Conservation (phyloP, 2,797 vertebrate species). For the Pangasius mekongensis region DNA sequence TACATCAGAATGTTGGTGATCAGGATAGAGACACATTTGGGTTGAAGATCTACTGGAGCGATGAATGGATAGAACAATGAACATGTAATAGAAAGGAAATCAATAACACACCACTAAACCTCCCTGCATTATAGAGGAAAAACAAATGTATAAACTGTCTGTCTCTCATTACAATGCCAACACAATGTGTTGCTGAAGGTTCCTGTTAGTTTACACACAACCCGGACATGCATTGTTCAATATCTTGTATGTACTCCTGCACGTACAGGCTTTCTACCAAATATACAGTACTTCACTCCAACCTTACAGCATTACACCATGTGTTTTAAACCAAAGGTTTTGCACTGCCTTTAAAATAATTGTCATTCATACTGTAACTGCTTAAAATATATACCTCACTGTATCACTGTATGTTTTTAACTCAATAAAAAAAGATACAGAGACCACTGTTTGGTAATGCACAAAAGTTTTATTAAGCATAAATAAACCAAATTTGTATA, state of each 20-base stretch:
- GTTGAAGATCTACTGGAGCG: background rate
- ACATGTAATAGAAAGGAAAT: conserved; percentile 18
- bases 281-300: background rate
- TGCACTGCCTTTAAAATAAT: background rate
- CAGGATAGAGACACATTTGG: conserved; percentile 70
- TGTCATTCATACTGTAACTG: background rate
- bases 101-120: conserved; percentile 21
- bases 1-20: conserved; percentile 80
- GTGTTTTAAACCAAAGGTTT: conserved; percentile 5
- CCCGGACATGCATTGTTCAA: background rate
- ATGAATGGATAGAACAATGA: background rate
- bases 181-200: background rate
- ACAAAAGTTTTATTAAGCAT: background rate
- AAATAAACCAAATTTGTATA: conserved; percentile 7
- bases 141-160: background rate
- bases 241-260: background rate
- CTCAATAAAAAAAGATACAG: background rate
- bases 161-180: background rate
- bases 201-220: background rate
- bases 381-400: background rate
- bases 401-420: conserved; percentile 12
- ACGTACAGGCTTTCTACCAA: background rate
- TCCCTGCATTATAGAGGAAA: conserved; percentile 2
- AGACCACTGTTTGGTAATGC: background rate
- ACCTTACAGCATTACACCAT: background rate